phyloP scores from a whole-genome alignment of 1,140 invertebrate species.

The Rhopalosiphum padi region DNA sequence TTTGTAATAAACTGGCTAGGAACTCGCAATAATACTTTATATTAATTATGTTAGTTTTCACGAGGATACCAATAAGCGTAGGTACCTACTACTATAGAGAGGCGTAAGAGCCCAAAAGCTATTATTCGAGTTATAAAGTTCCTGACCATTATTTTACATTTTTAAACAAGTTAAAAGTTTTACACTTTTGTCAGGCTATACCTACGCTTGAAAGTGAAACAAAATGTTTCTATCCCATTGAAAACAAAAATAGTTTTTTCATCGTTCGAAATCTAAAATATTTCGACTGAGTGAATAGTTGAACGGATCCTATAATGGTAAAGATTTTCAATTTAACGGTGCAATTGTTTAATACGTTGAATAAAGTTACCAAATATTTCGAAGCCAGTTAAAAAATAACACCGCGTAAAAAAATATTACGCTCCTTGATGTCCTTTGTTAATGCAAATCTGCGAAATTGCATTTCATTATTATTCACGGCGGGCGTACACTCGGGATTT shows the following conservation, averaged over 20 bases:
- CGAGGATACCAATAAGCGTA: background rate
- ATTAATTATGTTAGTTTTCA: background rate
- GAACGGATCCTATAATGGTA: background rate
- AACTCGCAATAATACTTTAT: background rate
- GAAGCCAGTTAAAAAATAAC: background rate
- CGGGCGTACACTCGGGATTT: background rate
- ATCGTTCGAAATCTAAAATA: background rate
- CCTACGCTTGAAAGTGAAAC: background rate
- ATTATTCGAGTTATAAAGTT: conserved; percentile 7
- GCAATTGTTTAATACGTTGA: background rate
- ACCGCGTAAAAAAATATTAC: background rate
- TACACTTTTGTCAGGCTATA: background rate
- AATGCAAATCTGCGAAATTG: background rate
- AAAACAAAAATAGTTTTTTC: conserved; percentile 5
- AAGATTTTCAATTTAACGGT: background rate
- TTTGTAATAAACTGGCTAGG: background rate
- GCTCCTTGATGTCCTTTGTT: background rate
- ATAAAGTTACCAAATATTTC: background rate
- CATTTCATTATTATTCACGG: conserved; percentile 11
- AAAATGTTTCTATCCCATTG: background rate
- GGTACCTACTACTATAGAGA: background rate
- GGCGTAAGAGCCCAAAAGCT: background rate
- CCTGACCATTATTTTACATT: background rate
- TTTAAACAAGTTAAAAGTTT: conserved; percentile 14
- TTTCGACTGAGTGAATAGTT: background rate